phyloP scores from a whole-genome alignment of 1,140 invertebrate genomes.

The Nymphalis io region DNA sequence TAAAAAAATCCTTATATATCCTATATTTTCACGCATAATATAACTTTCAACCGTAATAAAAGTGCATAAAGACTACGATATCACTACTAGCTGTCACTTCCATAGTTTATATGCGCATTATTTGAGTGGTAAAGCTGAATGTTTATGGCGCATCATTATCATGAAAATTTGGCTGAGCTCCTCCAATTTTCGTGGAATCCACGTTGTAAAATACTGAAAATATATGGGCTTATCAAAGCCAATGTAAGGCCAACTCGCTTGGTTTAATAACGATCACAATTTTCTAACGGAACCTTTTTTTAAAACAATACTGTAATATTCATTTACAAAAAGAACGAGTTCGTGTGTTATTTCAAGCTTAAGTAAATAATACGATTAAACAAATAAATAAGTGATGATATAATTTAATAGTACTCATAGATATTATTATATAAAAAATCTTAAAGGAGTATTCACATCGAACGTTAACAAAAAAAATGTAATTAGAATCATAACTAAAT shows the following conservation, averaged over 20 bases:
- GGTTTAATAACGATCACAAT: conserved; percentile 26
- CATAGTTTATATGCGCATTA: conserved; percentile 47
- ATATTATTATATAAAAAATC: too few relatives aligned
- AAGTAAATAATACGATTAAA: too few relatives aligned
- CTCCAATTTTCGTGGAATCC: conserved; percentile 51
- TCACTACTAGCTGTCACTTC: conserved; percentile 41
- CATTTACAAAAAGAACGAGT: too few relatives aligned
- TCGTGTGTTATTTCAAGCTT: too few relatives aligned
- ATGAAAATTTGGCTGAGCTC: conserved; percentile 51
- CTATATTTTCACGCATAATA: conserved; percentile 28
- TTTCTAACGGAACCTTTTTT: conserved; percentile 37
- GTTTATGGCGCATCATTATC: conserved; percentile 52
- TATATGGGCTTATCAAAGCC: conserved; percentile 46
- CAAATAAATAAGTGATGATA: too few relatives aligned
- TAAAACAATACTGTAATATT: conserved; percentile 39
- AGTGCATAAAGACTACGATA: conserved; percentile 35
- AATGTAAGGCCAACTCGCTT: conserved; percentile 36
- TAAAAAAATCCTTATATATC: not conserved
- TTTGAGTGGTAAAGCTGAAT: conserved; percentile 52
- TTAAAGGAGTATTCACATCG: too few relatives aligned
- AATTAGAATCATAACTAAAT: too few relatives aligned
- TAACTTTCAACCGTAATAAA: conserved; percentile 29
- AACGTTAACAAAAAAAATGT: too few relatives aligned
- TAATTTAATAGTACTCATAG: too few relatives aligned
- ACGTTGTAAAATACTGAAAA: conserved; percentile 51